Conservation (phyloP, 2,888 invertebrate genomes). For the Panorpa germanica region DNA sequence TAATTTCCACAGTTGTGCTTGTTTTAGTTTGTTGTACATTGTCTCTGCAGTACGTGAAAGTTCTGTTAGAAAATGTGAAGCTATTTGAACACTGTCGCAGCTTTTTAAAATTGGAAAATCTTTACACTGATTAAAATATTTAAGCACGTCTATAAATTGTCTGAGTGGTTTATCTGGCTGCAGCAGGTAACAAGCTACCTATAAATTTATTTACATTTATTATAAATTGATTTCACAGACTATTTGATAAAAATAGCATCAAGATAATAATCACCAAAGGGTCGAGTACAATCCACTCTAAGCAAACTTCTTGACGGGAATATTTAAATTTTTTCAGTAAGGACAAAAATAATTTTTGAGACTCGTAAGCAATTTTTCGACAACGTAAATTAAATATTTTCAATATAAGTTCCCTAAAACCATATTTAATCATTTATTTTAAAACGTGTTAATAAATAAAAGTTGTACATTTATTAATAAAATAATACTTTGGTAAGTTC, state of each 20-base stretch:
- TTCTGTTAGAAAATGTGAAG: conserved; percentile 21
- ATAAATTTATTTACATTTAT: conserved; percentile 6
- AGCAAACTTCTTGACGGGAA: conserved; percentile 15
- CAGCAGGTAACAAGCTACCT: conserved; percentile 26
- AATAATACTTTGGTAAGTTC: too few relatives aligned
- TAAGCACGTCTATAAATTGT: conserved; percentile 22
- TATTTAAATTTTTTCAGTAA: conserved; percentile 18
- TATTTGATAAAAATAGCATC: background rate
- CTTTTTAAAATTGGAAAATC: conserved; percentile 21
- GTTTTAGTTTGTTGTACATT: conserved; percentile 15
- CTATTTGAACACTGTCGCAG: conserved; percentile 21
- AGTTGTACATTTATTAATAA: too few relatives aligned
- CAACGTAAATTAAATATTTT: conserved; percentile 16
- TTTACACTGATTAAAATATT: conserved; percentile 17
- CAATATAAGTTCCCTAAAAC: conserved; percentile 13
- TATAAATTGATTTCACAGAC: background rate
- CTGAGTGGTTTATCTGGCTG: conserved; percentile 26
- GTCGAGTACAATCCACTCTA: conserved; percentile 15
- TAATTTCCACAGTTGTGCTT: conserved; percentile 23
- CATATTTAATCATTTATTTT: too few relatives aligned
- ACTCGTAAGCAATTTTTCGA: conserved; percentile 24
- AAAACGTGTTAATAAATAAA: too few relatives aligned
- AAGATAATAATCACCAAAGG: conserved; percentile 12
- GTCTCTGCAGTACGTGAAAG: conserved; percentile 18
- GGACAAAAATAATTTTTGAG: conserved; percentile 22